Conservation (phyloP, 1,140 invertebrate species). For the Drosophila ohnishii region DNA sequence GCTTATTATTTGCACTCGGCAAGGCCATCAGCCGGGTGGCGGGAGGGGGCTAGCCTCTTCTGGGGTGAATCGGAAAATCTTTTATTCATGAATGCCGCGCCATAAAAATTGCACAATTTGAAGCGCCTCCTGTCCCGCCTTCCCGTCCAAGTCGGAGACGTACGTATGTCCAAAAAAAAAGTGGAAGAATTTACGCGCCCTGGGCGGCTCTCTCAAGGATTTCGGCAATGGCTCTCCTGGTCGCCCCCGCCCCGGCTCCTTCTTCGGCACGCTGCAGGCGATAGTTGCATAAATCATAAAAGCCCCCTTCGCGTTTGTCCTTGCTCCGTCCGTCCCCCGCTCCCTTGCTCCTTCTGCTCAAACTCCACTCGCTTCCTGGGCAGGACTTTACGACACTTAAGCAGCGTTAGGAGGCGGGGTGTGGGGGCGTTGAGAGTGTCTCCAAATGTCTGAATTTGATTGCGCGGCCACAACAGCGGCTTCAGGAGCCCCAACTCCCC, state of each 20-base stretch:
- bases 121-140: slow-evolving; percentile 38
- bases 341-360: background rate
- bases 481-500: slow-evolving; percentile 20
- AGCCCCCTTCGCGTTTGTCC: slow-evolving; percentile 52
- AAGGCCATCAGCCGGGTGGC: slow-evolving; percentile 63
- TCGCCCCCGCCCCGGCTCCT: slow-evolving; percentile 1
- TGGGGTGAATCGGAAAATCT: slow-evolving; percentile 60
- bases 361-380: slow-evolving; percentile 17
- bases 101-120: slow-evolving; percentile 81
- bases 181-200: slow-evolving; percentile 44
- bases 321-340: slow-evolving; percentile 9
- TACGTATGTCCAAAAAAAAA: slow-evolving; percentile 62
- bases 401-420: slow-evolving; percentile 29
- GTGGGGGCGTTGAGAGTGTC: slow-evolving; percentile 24
- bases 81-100: slow-evolving; percentile 75
- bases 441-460: slow-evolving; percentile 78
- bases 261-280: slow-evolving; percentile 61
- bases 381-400: slow-evolving; percentile 80
- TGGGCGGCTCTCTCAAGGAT: slow-evolving; percentile 65
- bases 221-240: slow-evolving; percentile 62
- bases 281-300: slow-evolving; percentile 82
- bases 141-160: slow-evolving; percentile 47
- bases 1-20: slow-evolving; percentile 79
- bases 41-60: background rate
- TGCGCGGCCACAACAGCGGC: slow-evolving; percentile 66